Base-by-base conservation (phyloP, 2,797 vertebrate genomes). In the Mallotus villosus region DNA sequence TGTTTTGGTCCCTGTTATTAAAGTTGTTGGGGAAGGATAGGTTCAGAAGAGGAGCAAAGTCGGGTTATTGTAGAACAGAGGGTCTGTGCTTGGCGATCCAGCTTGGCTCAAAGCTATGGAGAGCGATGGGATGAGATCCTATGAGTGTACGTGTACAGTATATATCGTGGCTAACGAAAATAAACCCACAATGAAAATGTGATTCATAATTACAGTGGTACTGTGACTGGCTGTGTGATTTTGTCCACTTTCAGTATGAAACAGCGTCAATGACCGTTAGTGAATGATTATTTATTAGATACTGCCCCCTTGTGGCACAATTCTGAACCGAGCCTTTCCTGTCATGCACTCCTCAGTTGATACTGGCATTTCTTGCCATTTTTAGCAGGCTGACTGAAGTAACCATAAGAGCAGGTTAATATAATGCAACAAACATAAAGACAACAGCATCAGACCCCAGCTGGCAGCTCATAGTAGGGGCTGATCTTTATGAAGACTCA, bases 21-120 rank as follows among this genome's bases (percentile, higher is more conserved):
- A 89, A 86, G 86, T 84, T 79, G 80, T 83, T 51, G 17, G 29
- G 25, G 53, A 49, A 27, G 9, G 16, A 19, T 19, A 16, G 24
- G 41, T 58, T 49, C 22, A 49, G 62, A 16, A 24, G 9, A 25
- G 29, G 37, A 37, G n/a, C 11, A n/a, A 34, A 34, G 32, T 34
- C 27, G 7, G 32, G 41, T 14, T 46, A 12, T 46, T 46, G 14
- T n/a, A 32, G 67, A 62, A 57, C 25, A 70, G 27, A 19, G 25
- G 37, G 32, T 17, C 57, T 41, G 34, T 46, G n/a, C 62, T 63
- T 29, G 27, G 41, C 49, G 49, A 19, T 61, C 22, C 68, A 70
- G 62, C 25, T 65, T 57, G 51, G 60, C 71, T 74, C 49, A 70
- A 63, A 22, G 66, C 69, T 65, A 62, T 46, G 25, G 51, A 65